Percentiles rank a stretch among this genome's conserved stretches.
These are phyloP conservation scores for Pherbina coryleti DNA, from an alignment of 2,888 invertebrate genomes.

Conservation along the genomic window DNA sequence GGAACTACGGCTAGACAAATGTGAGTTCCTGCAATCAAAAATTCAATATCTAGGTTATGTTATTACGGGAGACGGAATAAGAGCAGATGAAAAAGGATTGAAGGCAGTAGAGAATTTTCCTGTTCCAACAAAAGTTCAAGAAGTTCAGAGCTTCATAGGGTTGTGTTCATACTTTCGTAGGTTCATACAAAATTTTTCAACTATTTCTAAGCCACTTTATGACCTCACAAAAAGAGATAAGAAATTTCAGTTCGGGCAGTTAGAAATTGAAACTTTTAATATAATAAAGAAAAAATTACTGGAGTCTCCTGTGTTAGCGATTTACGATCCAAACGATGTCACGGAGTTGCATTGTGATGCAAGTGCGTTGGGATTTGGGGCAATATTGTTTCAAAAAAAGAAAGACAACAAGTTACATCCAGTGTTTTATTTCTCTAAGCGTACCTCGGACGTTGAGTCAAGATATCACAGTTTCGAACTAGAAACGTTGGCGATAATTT, in stretches of 20 bases:
- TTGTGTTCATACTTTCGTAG: too few relatives aligned
- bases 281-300: too few relatives aligned
- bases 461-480: too few relatives aligned
- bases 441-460: too few relatives aligned
- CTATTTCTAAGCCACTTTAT: too few relatives aligned
- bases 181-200: too few relatives aligned
- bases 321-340: too few relatives aligned
- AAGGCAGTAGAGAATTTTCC: background rate
- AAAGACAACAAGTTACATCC: background rate
- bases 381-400: background rate
- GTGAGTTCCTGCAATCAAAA: conserved; percentile 46
- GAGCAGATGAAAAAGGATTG: background rate
- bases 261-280: too few relatives aligned
- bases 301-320: too few relatives aligned
- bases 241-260: background rate
- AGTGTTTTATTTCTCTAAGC: background rate
- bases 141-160: background rate
- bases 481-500: too few relatives aligned
- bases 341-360: too few relatives aligned
- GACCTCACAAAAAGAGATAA: background rate
- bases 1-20: conserved; percentile 48
- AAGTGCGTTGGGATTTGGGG: too few relatives aligned
- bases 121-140: background rate
- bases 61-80: background rate
- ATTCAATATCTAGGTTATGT: background rate